Base-by-base conservation (phyloP, 2,888 invertebrate genomes). In the Caenorhabditis auriculariae region DNA sequence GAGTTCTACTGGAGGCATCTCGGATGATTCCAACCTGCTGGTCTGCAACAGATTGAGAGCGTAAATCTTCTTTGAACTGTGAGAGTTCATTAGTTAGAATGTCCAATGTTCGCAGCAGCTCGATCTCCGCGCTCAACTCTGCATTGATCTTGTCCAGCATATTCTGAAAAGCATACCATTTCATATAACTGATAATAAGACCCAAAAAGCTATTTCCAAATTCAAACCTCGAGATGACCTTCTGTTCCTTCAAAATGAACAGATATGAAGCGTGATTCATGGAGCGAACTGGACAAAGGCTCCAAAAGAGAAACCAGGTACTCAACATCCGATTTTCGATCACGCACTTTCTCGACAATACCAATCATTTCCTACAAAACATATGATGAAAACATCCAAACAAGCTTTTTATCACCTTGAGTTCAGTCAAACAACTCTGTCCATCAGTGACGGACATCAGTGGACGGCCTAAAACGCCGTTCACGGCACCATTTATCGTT, bases 231-330 rank as follows among this genome's bases (percentile, higher is more conserved):
- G 47, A 57, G 71, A 32, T 65, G 63, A 39, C 63, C 53, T 53
- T 72, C 64, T 35, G 66, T 58, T 27, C 69, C 61, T 52, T 77
- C 74, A 4, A 72, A 62, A 39, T 77, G 75, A 9, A 75, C 72
- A 5, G 69, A 66, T 49, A 74, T 59, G 64, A 74, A 77, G 38
- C 77, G 71, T 12, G 69, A 62, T 19, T 76, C 76, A 27, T 72
- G 67, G 42, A 64, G 57, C 19, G 59, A 71, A 29, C 57, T 64
- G 27, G 48, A 67, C n/a, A 72, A 65, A 21, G 75, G 76, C 7
- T 46, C 23, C 4, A 68, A 58, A 21, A 45, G 47, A 17, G 55
- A 57, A 6, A 56, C 56, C 21, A 65, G 39, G 19, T 56, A 59
- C 37, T 59, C 56, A 28, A 70, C 46, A 27, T 45, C 54, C 26